Percentiles rank a stretch among this genome's conserved stretches.
These are phyloP conservation scores for Sericinus montela DNA, from an alignment of 2,888 invertebrate species.

Conservation along the genomic window DNA sequence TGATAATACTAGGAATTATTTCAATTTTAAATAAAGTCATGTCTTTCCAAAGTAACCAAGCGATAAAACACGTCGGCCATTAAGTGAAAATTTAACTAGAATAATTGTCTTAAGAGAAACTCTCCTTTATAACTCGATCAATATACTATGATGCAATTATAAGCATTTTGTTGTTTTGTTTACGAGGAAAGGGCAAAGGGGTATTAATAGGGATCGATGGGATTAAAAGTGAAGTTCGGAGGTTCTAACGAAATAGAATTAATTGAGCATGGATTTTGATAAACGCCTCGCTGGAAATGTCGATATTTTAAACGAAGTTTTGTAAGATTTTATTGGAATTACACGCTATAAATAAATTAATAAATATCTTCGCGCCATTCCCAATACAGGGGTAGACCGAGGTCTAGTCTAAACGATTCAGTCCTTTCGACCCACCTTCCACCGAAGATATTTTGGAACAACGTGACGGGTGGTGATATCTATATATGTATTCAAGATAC, in stretches of 20 bases:
- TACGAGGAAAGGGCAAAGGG: slow-evolving; percentile 39
- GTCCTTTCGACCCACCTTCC: no score
- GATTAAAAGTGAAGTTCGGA: slow-evolving; percentile 64
- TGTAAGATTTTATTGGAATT: slow-evolving; percentile 4
- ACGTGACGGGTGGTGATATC: no score
- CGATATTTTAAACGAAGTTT: slow-evolving; percentile 16
- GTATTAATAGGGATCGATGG: slow-evolving; percentile 58
- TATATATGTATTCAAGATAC: no score
- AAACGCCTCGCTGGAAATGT: slow-evolving; percentile 27
- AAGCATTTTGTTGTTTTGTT: slow-evolving; percentile 63
- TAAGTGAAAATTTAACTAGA: not conserved
- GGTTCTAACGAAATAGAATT: slow-evolving; percentile 65
- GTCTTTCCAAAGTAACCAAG: not conserved
- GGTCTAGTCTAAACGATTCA: no score
- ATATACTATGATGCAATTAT: slow-evolving; percentile 68
- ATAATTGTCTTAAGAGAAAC: slow-evolving; percentile 22
- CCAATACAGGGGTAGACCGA: no score
- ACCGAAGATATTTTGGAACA: no score
- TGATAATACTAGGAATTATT: no score
- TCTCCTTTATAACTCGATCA: slow-evolving; percentile 51
- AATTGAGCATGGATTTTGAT: slow-evolving; percentile 54
- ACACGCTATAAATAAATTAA: not conserved
- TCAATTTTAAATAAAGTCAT: no score
- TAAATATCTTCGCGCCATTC: no score
- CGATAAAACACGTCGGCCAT: not conserved